These are phyloP conservation scores for Dasyurus viverrinus DNA, from an alignment of 2,113 vertebrate genomes.

Conservation along the genomic window DNA sequence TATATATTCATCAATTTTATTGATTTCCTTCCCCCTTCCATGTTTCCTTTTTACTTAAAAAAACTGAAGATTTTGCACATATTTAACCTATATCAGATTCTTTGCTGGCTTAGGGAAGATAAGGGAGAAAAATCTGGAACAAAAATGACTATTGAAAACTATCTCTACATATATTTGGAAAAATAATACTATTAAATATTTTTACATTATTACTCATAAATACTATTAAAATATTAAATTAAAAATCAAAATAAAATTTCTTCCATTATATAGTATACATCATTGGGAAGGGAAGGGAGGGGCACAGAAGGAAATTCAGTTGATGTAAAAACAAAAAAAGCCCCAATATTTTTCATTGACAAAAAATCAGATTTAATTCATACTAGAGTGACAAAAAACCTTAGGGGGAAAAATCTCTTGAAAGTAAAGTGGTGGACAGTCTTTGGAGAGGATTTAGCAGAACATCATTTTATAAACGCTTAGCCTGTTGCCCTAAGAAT, in stretches of 20 bases:
- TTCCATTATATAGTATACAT: not conserved
- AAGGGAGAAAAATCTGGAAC: too few relatives aligned
- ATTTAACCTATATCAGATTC: too few relatives aligned
- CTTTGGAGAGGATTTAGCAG: not conserved
- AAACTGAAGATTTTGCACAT: too few relatives aligned
- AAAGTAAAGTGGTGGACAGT: not conserved
- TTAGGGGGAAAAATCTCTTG: not conserved
- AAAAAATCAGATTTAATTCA: not conserved
- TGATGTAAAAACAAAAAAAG: not conserved
- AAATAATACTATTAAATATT: too few relatives aligned
- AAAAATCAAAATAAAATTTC: not conserved
- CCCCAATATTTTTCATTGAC: not conserved
- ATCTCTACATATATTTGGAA: too few relatives aligned
- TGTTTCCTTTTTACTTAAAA: not conserved
- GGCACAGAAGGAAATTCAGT: not conserved
- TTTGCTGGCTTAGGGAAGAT: too few relatives aligned
- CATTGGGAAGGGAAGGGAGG: not conserved
- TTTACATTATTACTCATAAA: too few relatives aligned
- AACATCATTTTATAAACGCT: not conserved
- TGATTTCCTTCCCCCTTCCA: not conserved
- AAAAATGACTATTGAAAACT: too few relatives aligned
- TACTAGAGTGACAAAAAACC: not conserved
- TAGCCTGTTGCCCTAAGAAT: not conserved
- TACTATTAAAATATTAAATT: too few relatives aligned
- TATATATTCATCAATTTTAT: not conserved